These are phyloP conservation scores for Lagorchestes hirsutus DNA, from an alignment of 2,797 vertebrate genomes.

Conservation along the genomic window DNA sequence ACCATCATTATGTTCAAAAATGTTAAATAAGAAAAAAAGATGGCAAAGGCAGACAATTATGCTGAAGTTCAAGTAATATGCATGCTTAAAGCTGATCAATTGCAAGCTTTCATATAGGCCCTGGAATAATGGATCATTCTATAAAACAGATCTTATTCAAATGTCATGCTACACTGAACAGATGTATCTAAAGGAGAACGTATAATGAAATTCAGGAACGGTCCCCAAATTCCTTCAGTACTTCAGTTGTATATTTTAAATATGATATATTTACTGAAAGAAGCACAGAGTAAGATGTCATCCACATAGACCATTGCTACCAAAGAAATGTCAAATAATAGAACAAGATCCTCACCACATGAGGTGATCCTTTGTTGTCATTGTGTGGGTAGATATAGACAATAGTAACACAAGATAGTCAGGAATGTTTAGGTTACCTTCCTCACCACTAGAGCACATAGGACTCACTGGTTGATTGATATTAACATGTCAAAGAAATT, in stretches of 20 bases:
- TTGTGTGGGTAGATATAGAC: not conserved
- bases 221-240: not conserved
- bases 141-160: not conserved
- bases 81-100: not conserved
- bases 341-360: not conserved
- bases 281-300: not conserved
- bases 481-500: not conserved
- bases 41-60: not conserved
- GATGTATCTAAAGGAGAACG: not conserved
- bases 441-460: not conserved
- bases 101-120: constrained; percentile 10
- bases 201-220: not conserved
- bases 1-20: constrained; percentile 12
- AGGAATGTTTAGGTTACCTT: not conserved
- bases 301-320: not conserved
- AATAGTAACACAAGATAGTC: not conserved
- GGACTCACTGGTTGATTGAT: not conserved
- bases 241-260: not conserved
- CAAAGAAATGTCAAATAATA: not conserved
- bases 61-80: not conserved
- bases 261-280: not conserved
- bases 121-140: not conserved
- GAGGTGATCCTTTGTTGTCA: not conserved
- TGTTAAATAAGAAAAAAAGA: constrained; percentile 47
- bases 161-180: not conserved